These are phyloP conservation scores for Carabus problematicus DNA, from an alignment of 2,888 invertebrate species.

Conservation along the genomic window DNA sequence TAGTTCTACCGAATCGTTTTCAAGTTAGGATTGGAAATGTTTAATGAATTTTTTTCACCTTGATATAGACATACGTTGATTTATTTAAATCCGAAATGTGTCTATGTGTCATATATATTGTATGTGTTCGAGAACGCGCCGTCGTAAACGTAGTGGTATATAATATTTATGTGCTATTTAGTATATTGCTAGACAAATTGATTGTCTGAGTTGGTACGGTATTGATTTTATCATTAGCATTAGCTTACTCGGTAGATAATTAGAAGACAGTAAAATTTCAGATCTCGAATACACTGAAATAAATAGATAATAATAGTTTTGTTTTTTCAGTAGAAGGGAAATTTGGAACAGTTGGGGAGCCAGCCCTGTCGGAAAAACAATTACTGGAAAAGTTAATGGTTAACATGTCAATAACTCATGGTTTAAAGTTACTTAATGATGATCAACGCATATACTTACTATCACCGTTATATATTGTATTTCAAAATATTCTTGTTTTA, in stretches of 20 bases:
- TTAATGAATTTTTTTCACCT: neutral
- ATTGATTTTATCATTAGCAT: conserved; percentile 53
- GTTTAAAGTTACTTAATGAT: neutral
- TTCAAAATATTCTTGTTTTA: neutral
- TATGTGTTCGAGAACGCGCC: neutral
- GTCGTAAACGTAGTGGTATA: conserved; percentile 41
- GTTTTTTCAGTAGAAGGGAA: neutral
- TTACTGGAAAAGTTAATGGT: conserved; percentile 15
- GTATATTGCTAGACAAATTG: conserved; percentile 53
- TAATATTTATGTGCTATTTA: conserved; percentile 52
- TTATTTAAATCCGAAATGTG: neutral
- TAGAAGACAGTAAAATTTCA: conserved; percentile 28
- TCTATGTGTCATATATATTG: no score
- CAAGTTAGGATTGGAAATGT: no score
- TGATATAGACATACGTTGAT: neutral
- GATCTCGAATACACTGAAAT: conserved; percentile 4
- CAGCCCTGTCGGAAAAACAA: conserved; percentile 24
- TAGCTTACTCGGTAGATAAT: conserved; percentile 50
- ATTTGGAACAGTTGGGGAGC: conserved; percentile 2
- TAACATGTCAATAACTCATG: conserved; percentile 19
- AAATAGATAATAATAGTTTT: neutral
- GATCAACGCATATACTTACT: neutral
- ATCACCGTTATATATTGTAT: neutral
- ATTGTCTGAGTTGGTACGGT: conserved; percentile 48
- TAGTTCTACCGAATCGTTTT: no score